Conservation (phyloP, 2,888 invertebrate species). For the Acanthacorydalis orientalis region DNA sequence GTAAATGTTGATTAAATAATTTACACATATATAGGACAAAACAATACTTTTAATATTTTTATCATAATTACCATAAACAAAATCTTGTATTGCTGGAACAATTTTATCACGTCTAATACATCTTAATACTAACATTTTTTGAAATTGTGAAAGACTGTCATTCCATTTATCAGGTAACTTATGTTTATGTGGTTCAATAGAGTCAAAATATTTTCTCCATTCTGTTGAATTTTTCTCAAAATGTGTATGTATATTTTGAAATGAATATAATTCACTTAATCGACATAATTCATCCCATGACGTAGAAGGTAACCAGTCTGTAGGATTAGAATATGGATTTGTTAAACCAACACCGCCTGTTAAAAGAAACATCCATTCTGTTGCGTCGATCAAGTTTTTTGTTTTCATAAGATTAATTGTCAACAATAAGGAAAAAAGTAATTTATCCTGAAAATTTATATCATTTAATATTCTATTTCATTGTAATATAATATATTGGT, state of each 20-base stretch:
- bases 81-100: slow-evolving; percentile 56
- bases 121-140: slow-evolving; percentile 61
- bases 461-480: neutral
- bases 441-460: slow-evolving; percentile 49
- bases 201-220: slow-evolving; percentile 66
- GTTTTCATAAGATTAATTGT: slow-evolving; percentile 51
- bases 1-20: no score
- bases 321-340: slow-evolving; percentile 53
- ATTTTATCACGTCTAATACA: slow-evolving; percentile 81
- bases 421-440: slow-evolving; percentile 68
- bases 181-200: slow-evolving; percentile 52
- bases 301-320: slow-evolving; percentile 50
- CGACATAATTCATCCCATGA: slow-evolving; percentile 68
- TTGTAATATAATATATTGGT: no score
- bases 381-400: slow-evolving; percentile 36
- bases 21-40: no score
- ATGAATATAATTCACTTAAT: slow-evolving; percentile 33
- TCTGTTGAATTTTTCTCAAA: slow-evolving; percentile 33
- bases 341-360: slow-evolving; percentile 73
- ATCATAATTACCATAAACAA: slow-evolving; percentile 40
- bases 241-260: slow-evolving; percentile 45
- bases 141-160: slow-evolving; percentile 41
- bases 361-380: slow-evolving; percentile 72
- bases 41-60: neutral
- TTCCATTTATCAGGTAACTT: slow-evolving; percentile 57